Conservation (phyloP, 2,888 invertebrate genomes). For the Lingula anatina region DNA sequence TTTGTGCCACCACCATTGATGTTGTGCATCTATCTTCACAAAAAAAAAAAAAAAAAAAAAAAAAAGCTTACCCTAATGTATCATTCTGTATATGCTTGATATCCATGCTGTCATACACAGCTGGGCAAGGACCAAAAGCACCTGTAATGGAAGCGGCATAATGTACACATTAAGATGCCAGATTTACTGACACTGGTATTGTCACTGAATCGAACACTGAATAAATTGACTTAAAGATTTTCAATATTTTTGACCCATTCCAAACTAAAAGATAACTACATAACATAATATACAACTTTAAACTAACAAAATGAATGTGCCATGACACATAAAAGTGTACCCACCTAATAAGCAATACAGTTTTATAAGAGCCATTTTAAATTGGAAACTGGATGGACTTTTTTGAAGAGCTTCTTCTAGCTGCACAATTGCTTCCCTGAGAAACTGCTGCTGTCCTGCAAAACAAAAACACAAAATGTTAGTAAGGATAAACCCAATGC, state of each 20-base stretch:
- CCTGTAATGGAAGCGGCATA: constrained; percentile 54
- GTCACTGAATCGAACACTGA: no score
- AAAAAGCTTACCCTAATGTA: constrained; percentile 78
- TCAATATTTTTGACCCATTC: no score
- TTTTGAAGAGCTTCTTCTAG: constrained; percentile 69
- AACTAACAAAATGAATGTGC: no score
- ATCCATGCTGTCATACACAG: constrained; percentile 73
- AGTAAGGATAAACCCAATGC: not conserved
- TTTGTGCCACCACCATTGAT: no score
- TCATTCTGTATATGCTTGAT: constrained; percentile 91
- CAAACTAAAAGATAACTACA: no score
- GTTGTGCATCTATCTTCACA: no score
- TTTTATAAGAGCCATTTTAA: constrained; percentile 76
- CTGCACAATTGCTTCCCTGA: constrained; percentile 58
- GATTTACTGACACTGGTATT: not conserved
- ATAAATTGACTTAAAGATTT: no score
- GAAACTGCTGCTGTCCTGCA: constrained; percentile 38
- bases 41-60: no score
- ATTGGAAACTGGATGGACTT: constrained; percentile 84
- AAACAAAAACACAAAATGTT: constrained; percentile 4
- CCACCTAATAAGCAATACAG: constrained; percentile 72
- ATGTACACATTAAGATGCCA: not conserved
- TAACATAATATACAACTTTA: no score
- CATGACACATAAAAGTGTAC: no score
- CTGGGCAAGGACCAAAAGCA: constrained; percentile 69